Percentiles rank a stretch among this genome's conserved stretches.
These are phyloP conservation scores for Ammodytes dubius DNA, from an alignment of 2,113 vertebrate species.

Conservation along the genomic window DNA sequence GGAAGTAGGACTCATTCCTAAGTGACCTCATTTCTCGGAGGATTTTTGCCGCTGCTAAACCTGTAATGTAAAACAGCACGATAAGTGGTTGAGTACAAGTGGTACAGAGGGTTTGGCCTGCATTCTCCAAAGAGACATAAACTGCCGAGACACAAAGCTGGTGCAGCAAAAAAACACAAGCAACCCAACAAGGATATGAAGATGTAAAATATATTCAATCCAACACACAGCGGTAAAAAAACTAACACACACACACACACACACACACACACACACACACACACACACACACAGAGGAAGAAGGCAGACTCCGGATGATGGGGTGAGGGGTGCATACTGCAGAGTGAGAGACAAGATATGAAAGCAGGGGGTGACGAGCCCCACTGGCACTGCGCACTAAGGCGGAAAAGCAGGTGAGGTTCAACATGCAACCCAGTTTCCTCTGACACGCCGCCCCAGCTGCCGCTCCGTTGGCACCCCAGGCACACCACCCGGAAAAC, in stretches of 20 bases:
- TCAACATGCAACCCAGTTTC: conserved; percentile 47
- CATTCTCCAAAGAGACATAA: conserved; percentile 30
- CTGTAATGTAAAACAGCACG: conserved; percentile 22
- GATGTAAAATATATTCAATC: conserved; percentile 30
- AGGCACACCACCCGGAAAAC: conserved; percentile 24
- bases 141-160: conserved; percentile 26
- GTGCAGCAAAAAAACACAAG: conserved; percentile 26
- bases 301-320: conserved; percentile 1
- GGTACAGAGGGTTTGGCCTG: conserved; percentile 34
- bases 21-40: conserved; percentile 62
- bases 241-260: conserved; percentile 15
- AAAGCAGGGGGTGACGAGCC: conserved; percentile 43
- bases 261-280: not conserved
- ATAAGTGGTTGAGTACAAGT: conserved; percentile 35
- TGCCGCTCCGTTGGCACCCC: conserved; percentile 27
- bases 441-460: conserved; percentile 46
- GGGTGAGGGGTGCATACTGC: not conserved
- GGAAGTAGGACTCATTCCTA: conserved; percentile 45
- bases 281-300: conserved; percentile 1
- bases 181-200: conserved; percentile 12
- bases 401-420: conserved; percentile 61
- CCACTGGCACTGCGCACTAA: conserved; percentile 25
- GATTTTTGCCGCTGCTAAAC: conserved; percentile 37
- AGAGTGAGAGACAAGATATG: conserved; percentile 46
- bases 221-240: conserved; percentile 32